Base-by-base conservation (phyloP, 2,113 vertebrate genomes). In the Nothobranchius furzeri region DNA sequence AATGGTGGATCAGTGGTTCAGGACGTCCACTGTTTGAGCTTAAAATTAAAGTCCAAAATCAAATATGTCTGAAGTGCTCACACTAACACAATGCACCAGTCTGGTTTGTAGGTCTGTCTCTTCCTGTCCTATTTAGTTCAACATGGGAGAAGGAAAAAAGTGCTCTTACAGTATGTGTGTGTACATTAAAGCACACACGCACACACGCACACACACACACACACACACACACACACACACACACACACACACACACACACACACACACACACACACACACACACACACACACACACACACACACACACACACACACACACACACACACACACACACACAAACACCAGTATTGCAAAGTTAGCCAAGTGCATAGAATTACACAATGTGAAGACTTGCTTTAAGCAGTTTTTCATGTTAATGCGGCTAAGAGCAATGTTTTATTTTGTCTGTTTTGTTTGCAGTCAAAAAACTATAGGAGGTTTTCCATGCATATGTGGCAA, bases 291-390 rank as follows among this genome's bases (percentile, higher is more conserved):
- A 20, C 20, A 20, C 20, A 20, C 20, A 20, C 20, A 20, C 20
- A 20, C 20, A 20, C 20, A 20, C 20, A 20, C 20, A 20, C 20
- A 7, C 6, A 40, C 55, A 71, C 35, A 54, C 58, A 43, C 52
- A 46, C 40, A 72, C 15, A 66, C 24, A 50, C 12, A 56, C 3
- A 13, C 64, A 70, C 64, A 60, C 46, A 58, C 58, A 62, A 73
- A 78, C 85, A 82, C 86, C 58, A 43, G 80, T 70, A 78, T 80
- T 85, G 84, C 82, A 84, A 89, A 85, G 79, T 89, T 90, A 85
- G 82, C 85, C 81, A 85, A 85, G 81, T 83, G 78, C 72, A 63
- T 13, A 74, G 79, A 81, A 64, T 78, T 79, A 76, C 69, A 65
- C 63, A 24, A 75, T 76, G 58, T 73, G 76, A 84, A 60, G 52